Conservation (phyloP, 92 coral and sea anemone genomes). For the Epizoanthus scotinus region DNA sequence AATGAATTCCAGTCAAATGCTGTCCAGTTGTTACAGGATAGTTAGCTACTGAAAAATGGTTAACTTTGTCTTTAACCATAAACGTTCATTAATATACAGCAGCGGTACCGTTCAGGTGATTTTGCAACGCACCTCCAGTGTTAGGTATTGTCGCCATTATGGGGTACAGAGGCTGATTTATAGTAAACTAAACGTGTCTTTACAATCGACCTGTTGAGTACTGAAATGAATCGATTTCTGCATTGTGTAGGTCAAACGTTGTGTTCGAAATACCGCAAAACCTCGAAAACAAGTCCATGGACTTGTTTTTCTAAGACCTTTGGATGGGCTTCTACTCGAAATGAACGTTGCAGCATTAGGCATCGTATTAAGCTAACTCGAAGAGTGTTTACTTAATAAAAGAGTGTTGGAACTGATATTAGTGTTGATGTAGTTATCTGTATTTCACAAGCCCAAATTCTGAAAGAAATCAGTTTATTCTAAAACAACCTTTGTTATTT, state of each 20-base stretch:
- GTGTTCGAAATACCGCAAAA: slow-evolving; percentile 18
- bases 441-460: slow-evolving; percentile 12
- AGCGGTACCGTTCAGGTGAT: slow-evolving; percentile 17
- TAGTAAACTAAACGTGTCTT: slow-evolving; percentile 3
- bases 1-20: slow-evolving; percentile 14
- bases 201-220: slow-evolving; percentile 11
- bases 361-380: slow-evolving; percentile 21
- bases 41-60: slow-evolving; percentile 17
- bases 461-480: not conserved
- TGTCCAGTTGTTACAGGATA: slow-evolving; percentile 10
- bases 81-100: not conserved
- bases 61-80: slow-evolving; percentile 21
- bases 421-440: slow-evolving; percentile 22
- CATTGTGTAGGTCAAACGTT: slow-evolving; percentile 8
- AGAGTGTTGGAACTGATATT: slow-evolving; percentile 10
- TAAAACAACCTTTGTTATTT: slow-evolving; percentile 6
- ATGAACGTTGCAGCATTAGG: slow-evolving; percentile 11
- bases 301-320: not conserved
- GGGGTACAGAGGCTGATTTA: slow-evolving; percentile 14
- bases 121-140: slow-evolving; percentile 9
- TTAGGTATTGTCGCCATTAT: slow-evolving; percentile 13
- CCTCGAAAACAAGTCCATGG: slow-evolving; percentile 10
- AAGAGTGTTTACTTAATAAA: slow-evolving; percentile 3
- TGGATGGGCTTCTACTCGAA: slow-evolving; percentile 17
- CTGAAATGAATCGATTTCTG: slow-evolving; percentile 16